Evolutionary conservation across 1,140 invertebrate genomes (phyloP).

Genomic region (Diprion similis): DNA sequence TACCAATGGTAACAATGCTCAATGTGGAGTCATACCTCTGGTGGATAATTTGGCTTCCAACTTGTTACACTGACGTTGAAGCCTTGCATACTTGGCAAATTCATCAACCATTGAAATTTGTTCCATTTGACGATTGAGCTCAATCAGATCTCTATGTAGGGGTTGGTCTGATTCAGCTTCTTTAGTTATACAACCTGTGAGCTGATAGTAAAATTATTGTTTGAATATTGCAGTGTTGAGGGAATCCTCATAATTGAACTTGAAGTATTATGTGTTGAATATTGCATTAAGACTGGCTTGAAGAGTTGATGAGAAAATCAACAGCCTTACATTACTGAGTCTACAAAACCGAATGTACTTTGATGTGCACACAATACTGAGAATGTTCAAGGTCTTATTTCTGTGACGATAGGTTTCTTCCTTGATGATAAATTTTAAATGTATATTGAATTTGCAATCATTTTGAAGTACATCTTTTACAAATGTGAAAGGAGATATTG

Average conservation of each 20-base stretch:
- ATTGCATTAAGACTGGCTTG: not conserved
- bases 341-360: too few species aligned
- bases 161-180: constrained; percentile 33
- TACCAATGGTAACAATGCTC: too few species aligned
- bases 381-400: too few species aligned
- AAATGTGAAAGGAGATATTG: too few species aligned
- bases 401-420: too few species aligned
- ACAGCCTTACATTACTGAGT: too few species aligned
- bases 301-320: not conserved
- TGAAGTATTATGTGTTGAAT: not conserved
- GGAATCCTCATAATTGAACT: not conserved
- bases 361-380: too few species aligned
- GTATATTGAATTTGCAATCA: too few species aligned
- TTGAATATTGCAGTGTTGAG: not conserved
- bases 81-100: constrained; percentile 67
- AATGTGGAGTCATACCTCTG: constrained; percentile 41
- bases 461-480: too few species aligned
- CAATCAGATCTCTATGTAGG: constrained; percentile 45
- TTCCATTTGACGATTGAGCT: constrained; percentile 59
- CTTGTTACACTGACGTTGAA: constrained; percentile 62
- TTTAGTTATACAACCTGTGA: not conserved
- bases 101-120: constrained; percentile 64
- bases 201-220: not conserved
- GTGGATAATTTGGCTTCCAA: constrained; percentile 54
- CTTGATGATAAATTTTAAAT: too few species aligned